Percentiles rank a stretch among this genome's conserved stretches.
Conservation (phyloP, 2,797 vertebrate genomes). For the Pogoniulus pusillus region DNA sequence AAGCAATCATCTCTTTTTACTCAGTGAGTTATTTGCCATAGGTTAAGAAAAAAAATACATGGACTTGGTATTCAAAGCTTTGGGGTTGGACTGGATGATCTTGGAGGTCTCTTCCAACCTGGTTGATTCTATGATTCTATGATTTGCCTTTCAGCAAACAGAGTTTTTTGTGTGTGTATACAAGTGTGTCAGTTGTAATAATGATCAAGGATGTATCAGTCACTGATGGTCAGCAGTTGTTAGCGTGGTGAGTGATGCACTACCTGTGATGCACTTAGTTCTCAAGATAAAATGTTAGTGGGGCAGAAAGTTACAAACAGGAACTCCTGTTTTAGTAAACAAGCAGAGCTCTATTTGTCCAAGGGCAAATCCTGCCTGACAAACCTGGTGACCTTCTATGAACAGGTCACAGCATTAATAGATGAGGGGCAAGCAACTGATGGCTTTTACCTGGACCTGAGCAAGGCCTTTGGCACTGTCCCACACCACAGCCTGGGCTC, state of each 20-base stretch:
- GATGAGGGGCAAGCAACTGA: too few relatives aligned
- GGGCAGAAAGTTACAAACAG: not conserved
- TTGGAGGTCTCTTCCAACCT: too few relatives aligned
- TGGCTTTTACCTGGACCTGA: too few relatives aligned
- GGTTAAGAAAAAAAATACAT: not conserved
- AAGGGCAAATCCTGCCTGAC: too few relatives aligned
- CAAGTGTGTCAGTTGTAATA: not conserved
- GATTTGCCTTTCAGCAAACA: not conserved
- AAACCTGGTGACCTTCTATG: too few relatives aligned
- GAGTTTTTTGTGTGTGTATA: not conserved
- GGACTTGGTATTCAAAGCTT: not conserved
- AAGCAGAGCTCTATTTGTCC: too few relatives aligned
- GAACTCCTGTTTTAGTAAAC: not conserved
- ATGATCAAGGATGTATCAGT: not conserved
- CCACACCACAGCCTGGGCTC: too few relatives aligned
- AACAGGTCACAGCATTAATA: too few relatives aligned
- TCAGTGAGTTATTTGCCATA: not conserved
- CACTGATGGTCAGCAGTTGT: not conserved
- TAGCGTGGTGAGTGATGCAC: not conserved
- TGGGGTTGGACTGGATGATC: too few relatives aligned
- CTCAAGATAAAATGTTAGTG: not conserved
- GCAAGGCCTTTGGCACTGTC: too few relatives aligned
- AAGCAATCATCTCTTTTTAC: not conserved
- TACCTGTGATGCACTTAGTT: not conserved
- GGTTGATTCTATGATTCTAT: too few relatives aligned